phyloP scores from a whole-genome alignment of 2,888 invertebrate genomes.

The Acrobasis repandana region DNA sequence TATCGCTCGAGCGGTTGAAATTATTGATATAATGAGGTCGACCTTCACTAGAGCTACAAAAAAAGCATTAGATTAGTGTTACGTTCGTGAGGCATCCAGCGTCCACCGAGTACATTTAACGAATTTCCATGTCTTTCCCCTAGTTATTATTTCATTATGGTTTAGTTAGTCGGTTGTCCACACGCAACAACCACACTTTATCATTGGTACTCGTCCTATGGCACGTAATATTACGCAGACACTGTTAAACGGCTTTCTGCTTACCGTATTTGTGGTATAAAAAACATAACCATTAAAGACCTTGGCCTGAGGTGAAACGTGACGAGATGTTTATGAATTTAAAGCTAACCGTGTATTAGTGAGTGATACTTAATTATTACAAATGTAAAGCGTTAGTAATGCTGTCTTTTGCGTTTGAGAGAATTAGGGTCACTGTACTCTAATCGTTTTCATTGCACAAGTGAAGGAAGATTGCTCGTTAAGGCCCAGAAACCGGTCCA shows the following conservation, averaged over 20 bases:
- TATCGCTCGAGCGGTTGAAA: constrained; percentile 43
- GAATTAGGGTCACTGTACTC: background rate
- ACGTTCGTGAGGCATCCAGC: constrained; percentile 47
- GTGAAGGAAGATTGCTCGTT: background rate
- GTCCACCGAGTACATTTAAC: constrained; percentile 48
- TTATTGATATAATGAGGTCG: constrained; percentile 64
- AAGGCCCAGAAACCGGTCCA: too few species aligned
- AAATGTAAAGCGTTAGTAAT: constrained; percentile 1
- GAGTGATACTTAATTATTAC: constrained; percentile 17
- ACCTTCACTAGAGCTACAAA: constrained; percentile 56
- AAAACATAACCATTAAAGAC: constrained; percentile 39
- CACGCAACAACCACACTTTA: constrained; percentile 78
- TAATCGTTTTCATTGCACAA: background rate
- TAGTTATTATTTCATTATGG: constrained; percentile 46
- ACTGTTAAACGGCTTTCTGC: constrained; percentile 60
- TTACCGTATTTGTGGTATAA: constrained; percentile 52
- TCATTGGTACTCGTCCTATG: constrained; percentile 48
- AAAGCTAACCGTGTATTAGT: constrained; percentile 32
- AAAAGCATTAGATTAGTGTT: constrained; percentile 31
- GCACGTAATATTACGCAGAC: constrained; percentile 55
- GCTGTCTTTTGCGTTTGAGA: background rate
- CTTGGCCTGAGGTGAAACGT: constrained; percentile 49
- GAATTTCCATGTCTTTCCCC: constrained; percentile 35
- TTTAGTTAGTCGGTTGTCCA: constrained; percentile 66
- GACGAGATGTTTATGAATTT: constrained; percentile 40